Percentiles rank a stretch among this genome's conserved stretches.
Conservation (phyloP, 2,797 vertebrate species). For the Notamacropus eugenii region DNA sequence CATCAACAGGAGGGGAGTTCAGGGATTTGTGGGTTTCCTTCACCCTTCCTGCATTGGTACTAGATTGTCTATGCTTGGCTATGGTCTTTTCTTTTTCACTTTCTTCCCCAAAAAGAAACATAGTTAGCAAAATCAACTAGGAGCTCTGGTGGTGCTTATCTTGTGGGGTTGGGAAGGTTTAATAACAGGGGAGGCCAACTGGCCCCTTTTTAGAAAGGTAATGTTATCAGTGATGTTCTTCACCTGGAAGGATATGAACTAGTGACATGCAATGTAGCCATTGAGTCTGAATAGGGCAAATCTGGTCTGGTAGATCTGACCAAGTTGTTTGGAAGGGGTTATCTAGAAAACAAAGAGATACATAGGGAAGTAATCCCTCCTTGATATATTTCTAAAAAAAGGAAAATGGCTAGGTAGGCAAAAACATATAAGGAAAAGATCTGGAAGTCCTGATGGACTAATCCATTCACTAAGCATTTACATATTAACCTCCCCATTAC, state of each 20-base stretch:
- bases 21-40: neutral
- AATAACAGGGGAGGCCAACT: neutral
- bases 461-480: neutral
- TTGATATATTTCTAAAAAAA: neutral
- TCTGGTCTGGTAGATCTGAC: neutral
- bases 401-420: neutral
- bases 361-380: neutral
- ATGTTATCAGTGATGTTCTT: conserved; percentile 7
- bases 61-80: neutral
- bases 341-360: neutral
- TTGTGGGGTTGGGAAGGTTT: neutral
- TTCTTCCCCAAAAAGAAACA: neutral
- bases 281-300: neutral
- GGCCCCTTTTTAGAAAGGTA: neutral
- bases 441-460: neutral
- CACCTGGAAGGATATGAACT: neutral
- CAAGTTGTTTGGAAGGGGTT: neutral
- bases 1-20: neutral
- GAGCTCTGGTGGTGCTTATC: neutral
- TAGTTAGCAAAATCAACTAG: neutral
- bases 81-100: neutral
- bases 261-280: neutral
- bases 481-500: too few relatives aligned
- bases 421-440: neutral
- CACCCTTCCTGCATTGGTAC: neutral